These are phyloP conservation scores for Vulpes lagopus DNA, from an alignment of 2,113 vertebrate species.

Conservation along the genomic window DNA sequence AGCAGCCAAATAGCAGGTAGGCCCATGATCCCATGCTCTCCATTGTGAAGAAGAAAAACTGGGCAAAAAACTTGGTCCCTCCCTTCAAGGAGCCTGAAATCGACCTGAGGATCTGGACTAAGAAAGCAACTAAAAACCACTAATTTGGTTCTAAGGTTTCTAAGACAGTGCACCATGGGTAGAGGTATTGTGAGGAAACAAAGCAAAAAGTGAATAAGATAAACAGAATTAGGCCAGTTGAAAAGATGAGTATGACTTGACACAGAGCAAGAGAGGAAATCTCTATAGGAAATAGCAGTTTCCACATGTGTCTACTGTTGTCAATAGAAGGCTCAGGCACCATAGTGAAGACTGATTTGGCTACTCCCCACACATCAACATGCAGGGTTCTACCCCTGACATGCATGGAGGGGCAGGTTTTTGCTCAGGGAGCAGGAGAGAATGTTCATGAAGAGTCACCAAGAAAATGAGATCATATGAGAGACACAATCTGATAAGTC, in stretches of 20 bases:
- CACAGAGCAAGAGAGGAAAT: not conserved
- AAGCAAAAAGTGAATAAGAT: not conserved
- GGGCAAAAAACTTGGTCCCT: not conserved
- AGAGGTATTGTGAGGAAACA: not conserved
- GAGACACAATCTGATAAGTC: not conserved
- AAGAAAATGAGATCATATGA: not conserved
- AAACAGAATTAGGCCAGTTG: not conserved
- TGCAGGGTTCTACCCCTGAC: not conserved
- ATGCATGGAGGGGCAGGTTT: rapidly evolving
- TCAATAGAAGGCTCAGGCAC: not conserved
- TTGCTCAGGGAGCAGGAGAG: not conserved
- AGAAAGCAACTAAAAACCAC: slow-evolving; percentile 11
- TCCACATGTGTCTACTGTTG: not conserved
- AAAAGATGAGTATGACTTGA: not conserved
- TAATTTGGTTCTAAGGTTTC: not conserved
- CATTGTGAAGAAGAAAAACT: not conserved
- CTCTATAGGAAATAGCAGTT: not conserved
- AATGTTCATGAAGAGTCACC: not conserved
- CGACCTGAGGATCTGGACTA: not conserved
- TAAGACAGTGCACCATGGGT: not conserved
- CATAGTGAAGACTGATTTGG: not conserved
- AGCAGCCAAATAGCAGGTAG: not conserved
- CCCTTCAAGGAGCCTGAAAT: not conserved
- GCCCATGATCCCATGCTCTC: rapidly evolving
- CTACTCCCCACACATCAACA: too few species aligned